phyloP scores from a whole-genome alignment of 2,797 vertebrate genomes.

The Synaphobranchus kaupii region DNA sequence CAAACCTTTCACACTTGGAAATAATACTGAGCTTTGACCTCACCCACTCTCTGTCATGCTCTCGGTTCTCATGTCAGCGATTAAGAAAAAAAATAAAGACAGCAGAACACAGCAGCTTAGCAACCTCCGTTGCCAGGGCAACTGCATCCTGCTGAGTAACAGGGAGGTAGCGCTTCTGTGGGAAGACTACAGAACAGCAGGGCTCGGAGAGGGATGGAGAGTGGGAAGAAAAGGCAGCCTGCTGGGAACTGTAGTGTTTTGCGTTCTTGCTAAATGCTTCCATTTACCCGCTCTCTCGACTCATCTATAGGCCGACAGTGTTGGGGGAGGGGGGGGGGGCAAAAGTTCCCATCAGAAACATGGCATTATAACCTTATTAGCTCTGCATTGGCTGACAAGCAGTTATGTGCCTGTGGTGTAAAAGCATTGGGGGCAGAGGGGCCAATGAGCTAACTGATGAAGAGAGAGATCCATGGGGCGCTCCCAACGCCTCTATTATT shows the following conservation, averaged over 20 bases:
- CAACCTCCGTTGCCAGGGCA: constrained; percentile 68
- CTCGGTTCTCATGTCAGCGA: background rate
- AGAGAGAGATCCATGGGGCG: constrained; percentile 32
- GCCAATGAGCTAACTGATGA: constrained; percentile 39
- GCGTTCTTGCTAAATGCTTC: background rate
- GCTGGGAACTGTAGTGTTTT: constrained; percentile 31
- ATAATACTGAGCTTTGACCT: background rate
- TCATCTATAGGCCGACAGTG: background rate
- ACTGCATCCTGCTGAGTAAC: constrained; percentile 60
- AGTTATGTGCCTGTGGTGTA: constrained; percentile 35
- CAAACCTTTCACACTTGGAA: constrained; percentile 2
- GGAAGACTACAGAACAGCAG: constrained; percentile 48
- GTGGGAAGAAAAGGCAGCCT: constrained; percentile 9
- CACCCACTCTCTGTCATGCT: constrained; percentile 17
- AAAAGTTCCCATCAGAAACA: constrained; percentile 33
- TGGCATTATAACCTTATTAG: constrained; percentile 46
- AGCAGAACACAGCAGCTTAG: constrained; percentile 39
- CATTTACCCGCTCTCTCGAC: background rate
- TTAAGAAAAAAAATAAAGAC: constrained; percentile 50
- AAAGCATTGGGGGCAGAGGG: background rate
- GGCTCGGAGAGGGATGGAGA: constrained; percentile 24
- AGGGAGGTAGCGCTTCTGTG: constrained; percentile 56
- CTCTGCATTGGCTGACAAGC: constrained; percentile 31
- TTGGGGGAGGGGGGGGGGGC: background rate
- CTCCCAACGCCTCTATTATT: constrained; percentile 52